Evolutionary conservation across 2,797 vertebrate species (phyloP).

Genomic region (Cetoscarus ocellatus): DNA sequence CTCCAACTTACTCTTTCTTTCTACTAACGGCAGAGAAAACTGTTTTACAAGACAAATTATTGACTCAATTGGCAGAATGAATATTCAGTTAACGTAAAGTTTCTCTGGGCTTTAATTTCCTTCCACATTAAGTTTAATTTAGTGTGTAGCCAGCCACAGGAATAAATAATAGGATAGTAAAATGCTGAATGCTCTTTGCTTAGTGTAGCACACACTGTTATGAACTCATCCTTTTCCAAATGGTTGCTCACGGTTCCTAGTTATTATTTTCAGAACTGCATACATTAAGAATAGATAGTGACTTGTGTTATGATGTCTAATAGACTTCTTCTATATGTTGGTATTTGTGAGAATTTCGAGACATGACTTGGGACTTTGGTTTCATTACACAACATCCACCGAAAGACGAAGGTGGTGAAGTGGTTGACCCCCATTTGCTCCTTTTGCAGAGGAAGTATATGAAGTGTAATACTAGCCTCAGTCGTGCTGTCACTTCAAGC

Average conservation of each 20-base stretch:
- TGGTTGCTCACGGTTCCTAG: not conserved
- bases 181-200: not conserved
- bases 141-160: constrained; percentile 6
- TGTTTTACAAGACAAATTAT: constrained; percentile 4
- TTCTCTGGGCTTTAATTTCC: constrained; percentile 21
- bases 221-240: not conserved
- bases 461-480: too few relatives aligned
- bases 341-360: too few relatives aligned
- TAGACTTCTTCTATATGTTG: not conserved
- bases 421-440: too few relatives aligned
- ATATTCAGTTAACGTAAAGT: not conserved
- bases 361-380: too few relatives aligned
- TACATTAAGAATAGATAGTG: not conserved
- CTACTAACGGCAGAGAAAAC: not conserved
- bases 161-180: constrained; percentile 5
- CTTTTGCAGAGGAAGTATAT: too few relatives aligned
- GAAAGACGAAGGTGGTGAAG: too few relatives aligned
- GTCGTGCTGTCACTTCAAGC: too few relatives aligned
- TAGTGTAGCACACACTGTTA: not conserved
- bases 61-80: not conserved
- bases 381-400: too few relatives aligned
- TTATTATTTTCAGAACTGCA: not conserved
- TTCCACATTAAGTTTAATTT: constrained; percentile 29
- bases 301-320: not conserved
- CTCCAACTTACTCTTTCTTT: constrained; percentile 8